These are phyloP conservation scores for Nephrocerus scutellatus DNA, from an alignment of 2,888 invertebrate species.

Conservation along the genomic window DNA sequence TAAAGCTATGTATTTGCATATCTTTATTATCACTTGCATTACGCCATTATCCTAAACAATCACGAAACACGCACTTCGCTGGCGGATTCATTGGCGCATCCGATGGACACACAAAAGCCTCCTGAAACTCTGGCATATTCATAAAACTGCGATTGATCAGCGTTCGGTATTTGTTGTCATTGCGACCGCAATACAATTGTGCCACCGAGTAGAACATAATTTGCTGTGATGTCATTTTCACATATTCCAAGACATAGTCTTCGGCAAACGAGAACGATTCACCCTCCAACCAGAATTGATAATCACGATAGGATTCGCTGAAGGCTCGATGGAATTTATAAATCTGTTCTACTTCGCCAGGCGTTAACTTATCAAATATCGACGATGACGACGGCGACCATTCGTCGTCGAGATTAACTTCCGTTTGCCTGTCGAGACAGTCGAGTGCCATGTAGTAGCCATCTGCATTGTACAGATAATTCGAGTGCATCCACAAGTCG, in stretches of 20 bases:
- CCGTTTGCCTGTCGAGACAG: slow-evolving; percentile 34
- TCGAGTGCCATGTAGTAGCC: slow-evolving; percentile 39
- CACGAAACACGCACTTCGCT: slow-evolving; percentile 37
- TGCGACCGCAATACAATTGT: slow-evolving; percentile 37
- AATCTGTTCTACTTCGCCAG: slow-evolving; percentile 27
- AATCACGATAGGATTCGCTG: slow-evolving; percentile 31
- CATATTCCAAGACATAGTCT: slow-evolving; percentile 35
- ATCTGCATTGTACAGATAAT: slow-evolving; percentile 32
- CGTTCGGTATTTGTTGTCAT: slow-evolving; percentile 27
- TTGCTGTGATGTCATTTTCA: slow-evolving; percentile 30
- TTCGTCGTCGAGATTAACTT: slow-evolving; percentile 23
- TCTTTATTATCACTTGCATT: no score
- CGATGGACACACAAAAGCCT: slow-evolving; percentile 33
- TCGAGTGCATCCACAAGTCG: slow-evolving; percentile 35
- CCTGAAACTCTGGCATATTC: slow-evolving; percentile 37
- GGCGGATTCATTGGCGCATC: slow-evolving; percentile 36
- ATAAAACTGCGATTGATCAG: slow-evolving; percentile 39
- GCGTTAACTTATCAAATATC: slow-evolving; percentile 25
- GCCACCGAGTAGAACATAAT: slow-evolving; percentile 41
- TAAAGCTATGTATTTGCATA: no score
- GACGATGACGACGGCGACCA: slow-evolving; percentile 12
- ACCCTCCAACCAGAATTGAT: slow-evolving; percentile 40
- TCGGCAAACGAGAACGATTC: slow-evolving; percentile 41
- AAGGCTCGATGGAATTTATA: slow-evolving; percentile 37
- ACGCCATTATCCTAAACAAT: no score